A percentile compares a stretch with the other conserved stretches of the same genome.
These are phyloP conservation scores for Lathamus discolor DNA, from an alignment of 2,113 vertebrate genomes.

Conservation along the genomic window DNA sequence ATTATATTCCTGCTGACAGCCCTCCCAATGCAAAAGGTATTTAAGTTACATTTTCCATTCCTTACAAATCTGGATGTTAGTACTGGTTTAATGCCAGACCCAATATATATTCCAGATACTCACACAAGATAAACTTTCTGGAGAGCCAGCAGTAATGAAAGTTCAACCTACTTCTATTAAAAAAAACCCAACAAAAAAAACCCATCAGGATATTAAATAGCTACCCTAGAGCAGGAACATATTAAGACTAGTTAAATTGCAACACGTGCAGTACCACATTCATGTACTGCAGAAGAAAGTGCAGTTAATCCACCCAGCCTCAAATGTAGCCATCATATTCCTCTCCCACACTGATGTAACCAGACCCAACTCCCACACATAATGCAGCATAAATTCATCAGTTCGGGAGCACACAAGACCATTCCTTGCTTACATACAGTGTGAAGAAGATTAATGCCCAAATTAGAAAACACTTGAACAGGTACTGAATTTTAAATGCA, in stretches of 20 bases:
- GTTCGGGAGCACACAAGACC: background rate
- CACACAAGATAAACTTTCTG: background rate
- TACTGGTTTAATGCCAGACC: background rate
- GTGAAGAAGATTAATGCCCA: background rate
- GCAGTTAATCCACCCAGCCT: background rate
- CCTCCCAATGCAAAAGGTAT: background rate
- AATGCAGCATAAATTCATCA: background rate
- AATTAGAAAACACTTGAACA: background rate
- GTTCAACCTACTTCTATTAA: background rate
- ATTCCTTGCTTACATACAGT: background rate
- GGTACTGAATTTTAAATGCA: background rate
- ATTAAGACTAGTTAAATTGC: background rate
- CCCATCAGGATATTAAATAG: background rate
- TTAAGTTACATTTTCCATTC: background rate
- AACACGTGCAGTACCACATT: background rate
- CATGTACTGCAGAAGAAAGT: background rate
- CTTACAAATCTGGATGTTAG: background rate
- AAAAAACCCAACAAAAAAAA: background rate
- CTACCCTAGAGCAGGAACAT: background rate
- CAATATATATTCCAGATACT: background rate
- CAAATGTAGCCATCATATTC: background rate
- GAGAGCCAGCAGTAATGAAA: background rate
- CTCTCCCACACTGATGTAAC: background rate
- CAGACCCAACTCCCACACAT: background rate
- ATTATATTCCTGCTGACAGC: background rate